Conservation (phyloP, 2,797 vertebrate species). For the Megaceryle alcyon region DNA sequence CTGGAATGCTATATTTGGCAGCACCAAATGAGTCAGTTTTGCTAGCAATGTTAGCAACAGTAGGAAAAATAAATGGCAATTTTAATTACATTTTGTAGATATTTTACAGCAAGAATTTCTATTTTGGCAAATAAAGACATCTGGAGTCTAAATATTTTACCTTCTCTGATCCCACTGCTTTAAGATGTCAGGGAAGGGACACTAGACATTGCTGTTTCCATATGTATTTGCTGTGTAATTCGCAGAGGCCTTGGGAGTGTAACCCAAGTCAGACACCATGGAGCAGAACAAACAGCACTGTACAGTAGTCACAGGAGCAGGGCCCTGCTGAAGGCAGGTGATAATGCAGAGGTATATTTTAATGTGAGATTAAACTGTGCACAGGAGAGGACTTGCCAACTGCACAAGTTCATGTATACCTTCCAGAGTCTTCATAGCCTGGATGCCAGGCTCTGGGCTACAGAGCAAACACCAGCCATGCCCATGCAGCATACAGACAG, state of each 20-base stretch:
- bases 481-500: background rate
- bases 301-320: background rate
- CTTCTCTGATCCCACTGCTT: slow-evolving; percentile 40
- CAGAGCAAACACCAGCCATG: background rate
- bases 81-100: slow-evolving; percentile 59
- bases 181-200: background rate
- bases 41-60: slow-evolving; percentile 14
- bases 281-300: background rate
- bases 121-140: slow-evolving; percentile 68
- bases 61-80: slow-evolving; percentile 48
- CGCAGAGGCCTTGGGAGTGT: background rate
- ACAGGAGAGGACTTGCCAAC: background rate
- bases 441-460: background rate
- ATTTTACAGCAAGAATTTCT: slow-evolving; percentile 34
- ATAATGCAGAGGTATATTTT: background rate
- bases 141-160: slow-evolving; percentile 71
- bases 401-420: background rate
- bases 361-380: background rate
- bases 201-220: background rate
- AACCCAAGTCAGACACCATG: background rate
- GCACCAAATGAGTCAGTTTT: slow-evolving; percentile 55
- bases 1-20: slow-evolving; percentile 69
- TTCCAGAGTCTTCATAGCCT: background rate
- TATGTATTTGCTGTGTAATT: background rate
- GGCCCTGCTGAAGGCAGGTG: background rate